Evolutionary conservation across 1,140 invertebrate genomes (phyloP).

Genomic region (Pachyrhynchus sulphureomaculatus): DNA sequence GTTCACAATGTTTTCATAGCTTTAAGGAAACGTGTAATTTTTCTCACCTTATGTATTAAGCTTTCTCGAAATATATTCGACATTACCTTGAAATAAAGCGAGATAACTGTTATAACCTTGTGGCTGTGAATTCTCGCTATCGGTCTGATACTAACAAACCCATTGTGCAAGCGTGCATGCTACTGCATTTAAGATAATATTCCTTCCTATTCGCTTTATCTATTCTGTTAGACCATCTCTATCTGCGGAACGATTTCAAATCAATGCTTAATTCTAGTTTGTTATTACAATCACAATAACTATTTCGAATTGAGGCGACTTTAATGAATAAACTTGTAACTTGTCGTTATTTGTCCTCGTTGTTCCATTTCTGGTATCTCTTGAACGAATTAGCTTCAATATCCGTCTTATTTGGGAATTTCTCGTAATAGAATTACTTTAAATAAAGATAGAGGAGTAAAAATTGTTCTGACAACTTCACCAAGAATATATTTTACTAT

Average conservation of each 20-base stretch:
- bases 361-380: background rate
- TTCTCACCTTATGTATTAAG: too few species aligned
- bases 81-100: background rate
- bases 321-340: slow-evolving; percentile 29
- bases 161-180: slow-evolving; percentile 22
- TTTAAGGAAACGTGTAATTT: too few species aligned
- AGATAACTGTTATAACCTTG: slow-evolving; percentile 1
- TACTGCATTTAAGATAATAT: slow-evolving; percentile 31
- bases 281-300: slow-evolving; percentile 28
- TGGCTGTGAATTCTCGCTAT: slow-evolving; percentile 8
- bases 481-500: too few species aligned
- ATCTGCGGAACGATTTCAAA: slow-evolving; percentile 24
- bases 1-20: too few species aligned
- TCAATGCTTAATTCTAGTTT: slow-evolving; percentile 30
- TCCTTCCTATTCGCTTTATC: slow-evolving; percentile 28
- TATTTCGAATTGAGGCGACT: slow-evolving; percentile 23
- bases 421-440: too few species aligned
- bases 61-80: background rate
- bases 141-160: slow-evolving; percentile 29
- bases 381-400: too few species aligned
- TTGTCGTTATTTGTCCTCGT: background rate
- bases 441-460: too few species aligned
- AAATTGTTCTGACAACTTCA: too few species aligned
- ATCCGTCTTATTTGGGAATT: too few species aligned
- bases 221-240: slow-evolving; percentile 27